These are phyloP conservation scores for Chymomyza caudatula DNA, from an alignment of 2,888 invertebrate species.

Conservation along the genomic window DNA sequence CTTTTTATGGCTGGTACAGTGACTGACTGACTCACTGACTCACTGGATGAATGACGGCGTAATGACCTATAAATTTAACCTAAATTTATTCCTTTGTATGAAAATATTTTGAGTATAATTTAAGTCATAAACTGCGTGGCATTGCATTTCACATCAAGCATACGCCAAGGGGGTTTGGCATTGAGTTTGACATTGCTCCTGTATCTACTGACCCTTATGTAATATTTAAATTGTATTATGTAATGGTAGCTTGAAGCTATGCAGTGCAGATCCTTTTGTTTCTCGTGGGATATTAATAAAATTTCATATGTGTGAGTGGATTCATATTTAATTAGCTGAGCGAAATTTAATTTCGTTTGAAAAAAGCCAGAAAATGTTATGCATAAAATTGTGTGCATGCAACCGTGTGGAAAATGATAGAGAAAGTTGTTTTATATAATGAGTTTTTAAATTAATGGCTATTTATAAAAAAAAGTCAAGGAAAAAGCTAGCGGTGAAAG, in stretches of 20 bases:
- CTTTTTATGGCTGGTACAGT: background rate
- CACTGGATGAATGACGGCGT: conserved; percentile 9
- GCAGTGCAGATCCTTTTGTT: background rate
- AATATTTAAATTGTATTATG: background rate
- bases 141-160: background rate
- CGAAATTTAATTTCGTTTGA: background rate
- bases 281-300: background rate
- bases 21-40: conserved; percentile 24
- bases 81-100: background rate
- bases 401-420: background rate
- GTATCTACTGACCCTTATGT: background rate
- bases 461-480: background rate
- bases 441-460: background rate
- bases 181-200: too few species aligned
- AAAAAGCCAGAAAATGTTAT: background rate
- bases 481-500: background rate
- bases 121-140: background rate
- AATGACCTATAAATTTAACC: conserved; percentile 31
- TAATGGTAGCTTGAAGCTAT: background rate
- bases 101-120: background rate
- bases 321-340: background rate
- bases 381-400: background rate
- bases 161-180: background rate
- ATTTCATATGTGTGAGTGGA: background rate
- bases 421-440: background rate